Conservation (phyloP, 2,888 invertebrate species). For the Bibio marci region DNA sequence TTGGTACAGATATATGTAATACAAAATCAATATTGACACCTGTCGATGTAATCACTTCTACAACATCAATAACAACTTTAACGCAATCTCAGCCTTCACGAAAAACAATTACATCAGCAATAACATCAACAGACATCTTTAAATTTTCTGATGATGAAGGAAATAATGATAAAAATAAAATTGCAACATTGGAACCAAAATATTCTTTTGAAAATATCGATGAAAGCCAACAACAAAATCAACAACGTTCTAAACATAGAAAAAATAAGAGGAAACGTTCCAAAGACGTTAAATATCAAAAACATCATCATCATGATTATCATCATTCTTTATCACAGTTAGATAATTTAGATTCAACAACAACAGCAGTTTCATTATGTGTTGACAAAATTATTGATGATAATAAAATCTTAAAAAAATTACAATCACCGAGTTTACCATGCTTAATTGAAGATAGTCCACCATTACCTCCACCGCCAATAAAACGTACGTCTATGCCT, state of each 20-base stretch:
- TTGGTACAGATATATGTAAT: no score
- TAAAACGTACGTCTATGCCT: no score
- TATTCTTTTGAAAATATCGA: no score
- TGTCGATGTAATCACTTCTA: conserved; percentile 21
- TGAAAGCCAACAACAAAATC: no score
- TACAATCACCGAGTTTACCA: conserved; percentile 43
- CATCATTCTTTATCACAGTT: conserved; percentile 6
- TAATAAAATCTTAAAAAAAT: conserved; percentile 26
- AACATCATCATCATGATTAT: conserved; percentile 45
- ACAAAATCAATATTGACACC: no score
- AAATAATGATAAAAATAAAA: conserved; percentile 32
- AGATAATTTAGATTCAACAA: conserved; percentile 1
- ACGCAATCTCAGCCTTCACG: conserved; percentile 13
- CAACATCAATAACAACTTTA: conserved; percentile 24
- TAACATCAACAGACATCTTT: conserved; percentile 34
- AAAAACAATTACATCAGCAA: conserved; percentile 7
- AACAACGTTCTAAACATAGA: conserved; percentile 52
- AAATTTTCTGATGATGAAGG: conserved; percentile 43
- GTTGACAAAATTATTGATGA: conserved; percentile 27
- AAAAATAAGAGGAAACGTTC: conserved; percentile 74
- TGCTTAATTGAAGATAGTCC: conserved; percentile 44
- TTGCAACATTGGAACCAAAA: conserved; percentile 18
- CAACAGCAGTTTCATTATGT: conserved; percentile 7
- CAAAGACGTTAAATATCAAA: conserved; percentile 56
- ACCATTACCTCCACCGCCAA: conserved; percentile 18